phyloP scores from a whole-genome alignment of 2,113 vertebrate species.

The Neotoma lepida region DNA sequence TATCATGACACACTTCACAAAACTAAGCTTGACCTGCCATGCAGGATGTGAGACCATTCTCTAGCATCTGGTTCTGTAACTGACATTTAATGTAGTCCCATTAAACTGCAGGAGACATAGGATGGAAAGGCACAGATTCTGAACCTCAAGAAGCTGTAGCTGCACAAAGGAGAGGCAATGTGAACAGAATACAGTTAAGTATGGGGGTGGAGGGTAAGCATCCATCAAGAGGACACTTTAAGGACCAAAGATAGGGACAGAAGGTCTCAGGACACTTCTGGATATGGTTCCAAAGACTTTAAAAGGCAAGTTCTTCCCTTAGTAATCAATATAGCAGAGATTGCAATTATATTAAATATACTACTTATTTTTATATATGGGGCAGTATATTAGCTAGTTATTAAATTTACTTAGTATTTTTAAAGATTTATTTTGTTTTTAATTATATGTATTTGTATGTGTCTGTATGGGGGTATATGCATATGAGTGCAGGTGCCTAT shows the following conservation, averaged over 20 bases:
- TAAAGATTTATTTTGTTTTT: neutral
- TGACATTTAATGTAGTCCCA: conserved; percentile 37
- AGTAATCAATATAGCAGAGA: neutral
- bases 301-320: conserved; percentile 12
- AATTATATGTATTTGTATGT: neutral
- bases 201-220: neutral
- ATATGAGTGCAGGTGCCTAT: neutral
- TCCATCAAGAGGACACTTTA: neutral
- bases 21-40: neutral
- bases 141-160: neutral
- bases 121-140: conserved; percentile 40
- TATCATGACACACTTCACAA: neutral
- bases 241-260: neutral
- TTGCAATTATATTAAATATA: conserved; percentile 3
- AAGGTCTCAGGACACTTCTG: neutral
- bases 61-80: conserved; percentile 46
- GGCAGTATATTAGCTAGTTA: conserved; percentile 7
- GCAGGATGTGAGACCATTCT: neutral
- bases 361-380: neutral
- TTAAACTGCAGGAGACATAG: conserved; percentile 19
- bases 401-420: neutral
- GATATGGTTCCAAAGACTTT: conserved; percentile 27
- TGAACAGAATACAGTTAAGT: neutral
- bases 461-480: neutral
- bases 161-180: neutral